Evolutionary conservation across 64 coral and sea anemone genomes (phyloP), one percentile per base, ranked within the genome.

Genomic region (Montipora capricornis): DNA sequence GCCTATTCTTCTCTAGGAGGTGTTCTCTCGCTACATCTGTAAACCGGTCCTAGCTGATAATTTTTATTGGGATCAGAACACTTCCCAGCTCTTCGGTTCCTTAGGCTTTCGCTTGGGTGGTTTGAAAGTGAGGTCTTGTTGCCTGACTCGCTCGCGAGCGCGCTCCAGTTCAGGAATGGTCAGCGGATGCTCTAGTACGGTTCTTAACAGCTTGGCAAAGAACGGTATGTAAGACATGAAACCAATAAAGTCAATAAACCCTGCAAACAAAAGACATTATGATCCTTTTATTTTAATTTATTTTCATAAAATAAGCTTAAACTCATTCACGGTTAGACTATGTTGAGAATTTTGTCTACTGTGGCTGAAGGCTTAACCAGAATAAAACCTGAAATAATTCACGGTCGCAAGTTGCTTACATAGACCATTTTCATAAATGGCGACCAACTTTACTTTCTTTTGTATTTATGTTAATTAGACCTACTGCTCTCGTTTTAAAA

Each of bases 81-180:
- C 92, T 92, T 97, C 96, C 96, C 96, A 97, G 50, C 93, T 95
- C 83, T 97, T 97, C 2, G 96, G 93, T 79, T 97, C 78, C 78
- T 97, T 97, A 59, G 90, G 88, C 2, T 70, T 62, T 5, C 83
- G 73, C 77, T 84, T 91, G 45, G 94, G 94, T 10, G 87, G 86
- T 55, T 94, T 97, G 29, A 97, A 97, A 6, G 96, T 82, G 14
- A 97, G 74, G 76, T 97, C 93, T 53, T 97, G 94, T 17, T 85
- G 88, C 5, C 66, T 87, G 22, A 97, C 96, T 51, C 89, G 93
- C n/a, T 97, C 93, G 71, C 93, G 86, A 50, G 96, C 96, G 73
- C 91, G 80, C 78, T 97, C 93, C 11, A 97, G 76, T 67, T 97
- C 96, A 79, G 89, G 17, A 53, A 97, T 95, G 1, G 89, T 87